Evolutionary conservation across 2,888 invertebrate species (phyloP), one percentile per base, ranked within the genome.

Genomic region (Pheosia gnoma): DNA sequence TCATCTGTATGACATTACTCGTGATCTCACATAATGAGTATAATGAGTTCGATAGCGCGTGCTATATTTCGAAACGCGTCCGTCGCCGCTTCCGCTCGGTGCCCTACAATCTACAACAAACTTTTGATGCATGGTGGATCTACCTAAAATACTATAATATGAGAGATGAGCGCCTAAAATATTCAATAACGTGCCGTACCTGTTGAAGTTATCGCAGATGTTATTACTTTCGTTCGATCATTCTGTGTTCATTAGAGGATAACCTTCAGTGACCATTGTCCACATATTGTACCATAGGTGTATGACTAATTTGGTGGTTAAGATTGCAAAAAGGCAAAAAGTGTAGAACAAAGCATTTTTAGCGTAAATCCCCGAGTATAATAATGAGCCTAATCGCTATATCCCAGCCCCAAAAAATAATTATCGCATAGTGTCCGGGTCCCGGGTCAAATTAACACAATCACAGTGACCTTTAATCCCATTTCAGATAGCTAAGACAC

Each of bases 401-500:
- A 25, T 43, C 8, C 8, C 9, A 43, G 43, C 9, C 3, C n/a
- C 11, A 4, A 47, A 82, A 85, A 86, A 85, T 83, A 70, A 74
- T 78, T 88, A 90, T 90, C 87, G 65, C 65, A 57, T 67, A 82
- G 82, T 82, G 87, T 91, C 91, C 91, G 92, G 91, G 89, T 88
- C 81, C 83, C 77, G 79, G 90, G 89, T 91, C 90, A 86, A 87
- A 86, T 88, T 90, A 86, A 89, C 82, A 87, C 90, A 90, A 92
- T 91, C 89, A 84, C 76, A 63, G 80, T 79, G 88, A 90, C 90
- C 91, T 90, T 88, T 91, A 89, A 87, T 92, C 89, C 88, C 79
- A 78, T 85, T 89, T 86, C 82, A 88, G 88, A 90, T 92, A 90
- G 81, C 81, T 85, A 82, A 85, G 85, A 83, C 84, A 83, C 79